These are phyloP conservation scores for Plagodis pulveraria DNA, from an alignment of 2,888 invertebrate genomes.

Conservation along the genomic window DNA sequence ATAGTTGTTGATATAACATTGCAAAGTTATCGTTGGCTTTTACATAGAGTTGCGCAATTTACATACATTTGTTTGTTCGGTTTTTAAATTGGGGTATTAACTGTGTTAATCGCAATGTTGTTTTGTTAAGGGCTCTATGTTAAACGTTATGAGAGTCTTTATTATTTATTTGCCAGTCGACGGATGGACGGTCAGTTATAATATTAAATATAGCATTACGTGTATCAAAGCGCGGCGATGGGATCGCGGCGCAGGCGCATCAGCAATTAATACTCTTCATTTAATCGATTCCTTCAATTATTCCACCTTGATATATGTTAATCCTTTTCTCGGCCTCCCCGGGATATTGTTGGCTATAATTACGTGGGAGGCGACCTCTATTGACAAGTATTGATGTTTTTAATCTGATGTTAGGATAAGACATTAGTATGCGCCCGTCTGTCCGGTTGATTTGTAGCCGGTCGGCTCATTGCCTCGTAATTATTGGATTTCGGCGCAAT, in stretches of 20 bases:
- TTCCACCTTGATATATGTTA: conserved; percentile 83
- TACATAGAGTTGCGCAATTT: conserved; percentile 82
- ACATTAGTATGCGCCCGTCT: conserved; percentile 79
- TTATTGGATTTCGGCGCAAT: conserved; percentile 82
- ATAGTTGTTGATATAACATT: conserved; percentile 31
- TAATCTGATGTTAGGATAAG: conserved; percentile 85
- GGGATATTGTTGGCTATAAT: conserved; percentile 83
- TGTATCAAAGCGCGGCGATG: conserved; percentile 60
- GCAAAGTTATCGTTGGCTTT: conserved; percentile 76
- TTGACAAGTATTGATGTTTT: conserved; percentile 85
- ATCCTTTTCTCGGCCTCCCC: conserved; percentile 77
- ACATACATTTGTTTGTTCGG: conserved; percentile 84
- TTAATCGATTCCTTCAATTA: conserved; percentile 85
- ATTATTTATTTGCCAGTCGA: conserved; percentile 43
- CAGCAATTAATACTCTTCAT: conserved; percentile 84
- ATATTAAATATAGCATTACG: conserved; percentile 46
- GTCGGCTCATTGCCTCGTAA: conserved; percentile 80
- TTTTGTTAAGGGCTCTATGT: conserved; percentile 58
- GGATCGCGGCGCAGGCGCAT: conserved; percentile 73
- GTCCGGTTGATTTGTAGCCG: conserved; percentile 79
- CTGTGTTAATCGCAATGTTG: conserved; percentile 74
- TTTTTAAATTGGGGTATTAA: conserved; percentile 83
- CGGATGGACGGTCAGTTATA: conserved; percentile 49
- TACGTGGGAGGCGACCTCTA: conserved; percentile 83
- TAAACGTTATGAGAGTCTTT: conserved; percentile 16